Conservation (phyloP, 1,140 invertebrate species). For the Xylocopa sonorina region DNA sequence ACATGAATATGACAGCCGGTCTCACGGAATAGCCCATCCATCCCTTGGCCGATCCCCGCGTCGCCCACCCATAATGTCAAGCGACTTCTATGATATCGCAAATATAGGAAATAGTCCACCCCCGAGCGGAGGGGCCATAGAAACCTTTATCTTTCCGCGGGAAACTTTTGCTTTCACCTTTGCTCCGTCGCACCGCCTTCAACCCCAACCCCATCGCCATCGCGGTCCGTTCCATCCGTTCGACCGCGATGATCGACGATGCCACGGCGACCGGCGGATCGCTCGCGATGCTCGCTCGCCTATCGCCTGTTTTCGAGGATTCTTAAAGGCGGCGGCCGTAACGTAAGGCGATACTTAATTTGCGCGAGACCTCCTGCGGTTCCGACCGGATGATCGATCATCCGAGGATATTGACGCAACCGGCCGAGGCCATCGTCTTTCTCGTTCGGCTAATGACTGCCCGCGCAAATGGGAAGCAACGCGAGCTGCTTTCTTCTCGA, state of each 20-base stretch:
- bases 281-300: not conserved
- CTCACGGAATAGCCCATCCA: conserved; percentile 68
- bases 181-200: too few relatives aligned
- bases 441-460: conserved; percentile 78
- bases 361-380: conserved; percentile 58
- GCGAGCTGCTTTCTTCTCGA: conserved; percentile 3
- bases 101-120: conserved; percentile 71
- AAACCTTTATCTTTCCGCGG: conserved; percentile 54
- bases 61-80: conserved; percentile 57
- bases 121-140: conserved; percentile 51
- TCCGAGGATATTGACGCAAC: conserved; percentile 72
- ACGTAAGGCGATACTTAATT: conserved; percentile 71
- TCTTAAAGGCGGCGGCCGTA: conserved; percentile 42
- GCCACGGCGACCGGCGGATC: not conserved
- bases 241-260: conserved; percentile 29
- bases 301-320: conserved; percentile 16
- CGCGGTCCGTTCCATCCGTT: not conserved
- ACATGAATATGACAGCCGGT: conserved; percentile 81
- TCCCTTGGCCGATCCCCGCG: conserved; percentile 35
- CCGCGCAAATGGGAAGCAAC: conserved; percentile 70
- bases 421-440: conserved; percentile 70
- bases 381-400: conserved; percentile 78
- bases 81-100: conserved; percentile 68
- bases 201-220: too few relatives aligned
- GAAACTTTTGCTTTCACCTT: conserved; percentile 10